phyloP scores from a whole-genome alignment of 1,140 invertebrate genomes.

The Trichomalopsis sarcophagae region DNA sequence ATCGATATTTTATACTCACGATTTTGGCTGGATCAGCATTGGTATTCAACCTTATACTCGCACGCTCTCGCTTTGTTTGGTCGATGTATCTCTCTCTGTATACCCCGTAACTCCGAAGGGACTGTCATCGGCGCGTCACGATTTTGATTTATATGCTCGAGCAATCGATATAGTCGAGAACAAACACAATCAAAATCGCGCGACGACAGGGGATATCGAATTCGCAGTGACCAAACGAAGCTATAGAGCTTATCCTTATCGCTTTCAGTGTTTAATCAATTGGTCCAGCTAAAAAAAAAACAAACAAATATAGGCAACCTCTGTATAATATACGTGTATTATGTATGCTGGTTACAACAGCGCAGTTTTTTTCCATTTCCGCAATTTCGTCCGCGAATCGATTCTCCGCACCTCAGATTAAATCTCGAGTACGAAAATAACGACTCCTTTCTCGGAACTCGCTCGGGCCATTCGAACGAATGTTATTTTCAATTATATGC shows the following conservation, averaged over 20 bases:
- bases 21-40: neutral
- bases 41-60: neutral
- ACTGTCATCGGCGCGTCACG: neutral
- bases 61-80: neutral
- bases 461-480: neutral
- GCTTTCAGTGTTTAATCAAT: slow-evolving; percentile 21
- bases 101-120: no score
- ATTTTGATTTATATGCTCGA: neutral
- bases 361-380: neutral
- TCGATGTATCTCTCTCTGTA: no score
- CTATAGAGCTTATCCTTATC: neutral
- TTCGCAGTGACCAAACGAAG: neutral
- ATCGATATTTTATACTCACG: no score
- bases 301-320: no score
- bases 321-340: no score
- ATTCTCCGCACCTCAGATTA: neutral
- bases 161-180: neutral
- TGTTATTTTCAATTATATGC: neutral
- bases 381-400: neutral
- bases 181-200: neutral
- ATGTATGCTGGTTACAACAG: no score
- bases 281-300: neutral
- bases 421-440: neutral
- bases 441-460: neutral
- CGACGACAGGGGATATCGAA: no score